phyloP scores from a whole-genome alignment of 2,888 invertebrate species.

The Chalcosyrphus nemorum region DNA sequence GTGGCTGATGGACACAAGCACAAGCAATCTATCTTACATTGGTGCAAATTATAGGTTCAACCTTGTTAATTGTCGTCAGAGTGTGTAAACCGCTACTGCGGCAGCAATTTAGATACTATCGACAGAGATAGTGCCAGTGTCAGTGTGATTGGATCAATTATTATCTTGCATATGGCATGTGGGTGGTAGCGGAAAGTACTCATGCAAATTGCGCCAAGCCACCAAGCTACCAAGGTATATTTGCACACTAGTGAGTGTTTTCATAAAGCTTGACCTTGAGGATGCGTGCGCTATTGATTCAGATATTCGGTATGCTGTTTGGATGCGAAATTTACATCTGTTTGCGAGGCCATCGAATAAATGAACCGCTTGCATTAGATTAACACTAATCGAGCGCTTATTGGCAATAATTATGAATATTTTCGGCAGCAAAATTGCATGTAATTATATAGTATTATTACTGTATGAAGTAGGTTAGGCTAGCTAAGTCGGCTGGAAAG shows the following conservation, averaged over 20 bases:
- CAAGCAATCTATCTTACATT: conserved; percentile 8
- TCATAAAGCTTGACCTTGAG: neutral
- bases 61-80: conserved; percentile 41
- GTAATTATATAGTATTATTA: too few relatives aligned
- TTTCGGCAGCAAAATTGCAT: too few relatives aligned
- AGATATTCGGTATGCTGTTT: neutral
- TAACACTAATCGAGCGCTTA: neutral
- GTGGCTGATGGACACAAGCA: neutral
- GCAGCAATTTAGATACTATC: conserved; percentile 9
- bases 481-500: too few relatives aligned
- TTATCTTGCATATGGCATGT: too few relatives aligned
- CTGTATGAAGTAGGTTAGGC: too few relatives aligned
- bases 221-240: neutral
- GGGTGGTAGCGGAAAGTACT: neutral
- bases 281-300: neutral
- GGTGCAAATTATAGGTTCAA: conserved; percentile 25
- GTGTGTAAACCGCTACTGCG: neutral
- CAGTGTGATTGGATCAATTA: neutral
- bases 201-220: neutral
- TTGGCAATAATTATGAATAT: too few relatives aligned
- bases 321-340: neutral
- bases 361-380: neutral
- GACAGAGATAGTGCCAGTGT: neutral
- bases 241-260: neutral
- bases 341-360: neutral